Evolutionary conservation across 2,113 vertebrate genomes (phyloP), one percentile per base, ranked within the genome.

Genomic region (Petrocephalus microphthalmus): DNA sequence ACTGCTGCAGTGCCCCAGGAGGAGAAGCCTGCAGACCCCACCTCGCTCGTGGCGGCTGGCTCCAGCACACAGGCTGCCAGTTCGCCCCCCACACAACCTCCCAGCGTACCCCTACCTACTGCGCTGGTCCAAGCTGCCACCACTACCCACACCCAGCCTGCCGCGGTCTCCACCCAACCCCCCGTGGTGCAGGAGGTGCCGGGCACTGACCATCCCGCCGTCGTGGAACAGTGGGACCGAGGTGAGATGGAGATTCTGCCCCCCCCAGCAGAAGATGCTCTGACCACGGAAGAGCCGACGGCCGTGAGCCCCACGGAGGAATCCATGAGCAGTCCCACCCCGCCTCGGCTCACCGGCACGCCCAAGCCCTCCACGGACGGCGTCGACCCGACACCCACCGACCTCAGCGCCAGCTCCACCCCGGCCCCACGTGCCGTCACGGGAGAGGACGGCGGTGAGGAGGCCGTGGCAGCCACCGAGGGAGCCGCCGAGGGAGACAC

Each of bases 401-500:
- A 42, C 29, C 20, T 71, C 7, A 92, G 93, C 20, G 60, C 90
- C 7, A 89, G 90, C 85, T 93, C 92, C 13, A 15, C 7, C 2
- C 56, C 8, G 94, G 94, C 87, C 94, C 92, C 85, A 19, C 74
- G 29, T 5, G 67, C 84, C 86, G 19, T 42, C 7, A 29, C 88
- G 37, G 89, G 90, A n/a, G 87, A 22, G 13, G 90, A 67, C 20
- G 49, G 0, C 25, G 49, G 0, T 19, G 25, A 89, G 85, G 45
- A 71, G 7, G 89, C 13, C 85, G 42, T 87, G 37, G 89, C 64
- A 2, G 57, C 84, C 6, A 0, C 47, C 7, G 96, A 96, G 90
- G 94, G 94, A 33, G 96, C 96, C 45, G 90, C 90, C n/a, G n/a
- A n/a, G n/a, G n/a, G n/a, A n/a, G 57, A 86, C 6, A 0, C 47